These are phyloP conservation scores for Theodoxus fluviatilis DNA, from an alignment of 2,888 invertebrate species.

Conservation along the genomic window DNA sequence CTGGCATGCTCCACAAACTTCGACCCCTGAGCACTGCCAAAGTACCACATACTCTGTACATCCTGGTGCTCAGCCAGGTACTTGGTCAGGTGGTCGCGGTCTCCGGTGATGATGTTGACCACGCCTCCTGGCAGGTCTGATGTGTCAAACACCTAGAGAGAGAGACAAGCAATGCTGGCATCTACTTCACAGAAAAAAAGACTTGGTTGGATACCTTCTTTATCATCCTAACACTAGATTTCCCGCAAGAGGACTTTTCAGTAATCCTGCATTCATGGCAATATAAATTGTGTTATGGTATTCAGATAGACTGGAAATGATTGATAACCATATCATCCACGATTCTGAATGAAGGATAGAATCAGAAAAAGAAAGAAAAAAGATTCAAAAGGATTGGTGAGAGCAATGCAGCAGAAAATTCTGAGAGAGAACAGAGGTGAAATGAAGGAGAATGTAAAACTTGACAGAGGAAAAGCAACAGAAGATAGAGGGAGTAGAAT, in stretches of 20 bases:
- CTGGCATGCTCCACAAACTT: conserved; percentile 65
- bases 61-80: conserved; percentile 65
- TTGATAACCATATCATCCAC: too few species aligned
- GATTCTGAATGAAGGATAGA: neutral
- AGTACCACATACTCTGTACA: conserved; percentile 65
- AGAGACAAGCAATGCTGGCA: conserved; percentile 9
- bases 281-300: neutral
- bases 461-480: too few species aligned
- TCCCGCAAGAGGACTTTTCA: neutral
- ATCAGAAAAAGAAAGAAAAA: neutral
- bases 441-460: too few species aligned
- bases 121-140: conserved; percentile 67
- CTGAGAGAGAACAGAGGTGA: too few species aligned
- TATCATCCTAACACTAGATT: neutral
- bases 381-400: neutral
- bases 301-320: neutral
- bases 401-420: too few species aligned
- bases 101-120: conserved; percentile 66
- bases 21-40: conserved; percentile 62
- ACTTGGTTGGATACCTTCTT: neutral
- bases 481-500: too few species aligned
- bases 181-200: neutral
- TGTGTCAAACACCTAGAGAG: conserved; percentile 65
- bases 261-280: neutral
- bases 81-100: conserved; percentile 62